Evolutionary conservation across 2,113 vertebrate genomes (phyloP).

Genomic region (Neotoma lepida): DNA sequence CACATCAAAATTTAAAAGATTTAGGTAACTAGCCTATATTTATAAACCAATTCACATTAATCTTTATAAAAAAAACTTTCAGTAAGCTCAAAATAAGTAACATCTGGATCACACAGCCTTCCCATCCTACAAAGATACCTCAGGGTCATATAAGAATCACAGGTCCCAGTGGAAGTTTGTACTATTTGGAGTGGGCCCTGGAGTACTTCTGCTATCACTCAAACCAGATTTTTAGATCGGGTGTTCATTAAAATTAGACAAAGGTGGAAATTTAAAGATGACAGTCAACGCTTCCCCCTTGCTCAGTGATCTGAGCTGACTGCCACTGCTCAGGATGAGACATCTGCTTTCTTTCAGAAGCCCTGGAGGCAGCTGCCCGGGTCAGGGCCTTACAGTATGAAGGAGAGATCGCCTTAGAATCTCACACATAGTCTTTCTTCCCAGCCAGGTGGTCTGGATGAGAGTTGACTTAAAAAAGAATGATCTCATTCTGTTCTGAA

Average conservation of each 20-base stretch:
- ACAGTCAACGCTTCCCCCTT: no score
- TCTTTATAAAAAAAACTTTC: background rate
- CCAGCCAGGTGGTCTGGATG: background rate
- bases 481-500: background rate
- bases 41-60: background rate
- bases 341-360: background rate
- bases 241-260: background rate
- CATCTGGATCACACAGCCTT: background rate
- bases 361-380: background rate
- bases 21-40: background rate
- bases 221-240: background rate
- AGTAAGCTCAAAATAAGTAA: background rate
- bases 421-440: background rate
- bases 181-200: background rate
- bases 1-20: slow-evolving; percentile 18
- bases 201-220: background rate
- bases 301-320: background rate
- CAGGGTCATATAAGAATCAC: background rate
- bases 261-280: background rate
- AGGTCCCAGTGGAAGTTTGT: background rate
- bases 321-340: background rate
- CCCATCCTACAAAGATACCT: background rate
- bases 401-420: background rate
- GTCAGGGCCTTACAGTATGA: background rate
- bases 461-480: background rate